phyloP scores from a whole-genome alignment of 2,113 vertebrate species.

The Phalacrocorax carbo region DNA sequence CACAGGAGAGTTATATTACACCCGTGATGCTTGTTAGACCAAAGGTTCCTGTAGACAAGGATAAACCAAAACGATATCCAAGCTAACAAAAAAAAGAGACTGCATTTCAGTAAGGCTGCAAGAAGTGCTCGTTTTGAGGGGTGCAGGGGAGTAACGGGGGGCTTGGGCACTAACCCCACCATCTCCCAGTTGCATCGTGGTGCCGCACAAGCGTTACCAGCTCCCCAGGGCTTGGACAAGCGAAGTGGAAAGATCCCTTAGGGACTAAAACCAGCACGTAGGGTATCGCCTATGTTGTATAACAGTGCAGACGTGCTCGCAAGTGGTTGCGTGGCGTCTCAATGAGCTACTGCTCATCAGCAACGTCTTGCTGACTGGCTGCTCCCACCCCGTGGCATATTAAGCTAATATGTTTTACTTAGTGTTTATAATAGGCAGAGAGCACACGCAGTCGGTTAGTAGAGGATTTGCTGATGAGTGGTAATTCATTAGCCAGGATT shows the following conservation, averaged over 20 bases:
- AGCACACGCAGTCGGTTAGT: not conserved
- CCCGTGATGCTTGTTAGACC: not conserved
- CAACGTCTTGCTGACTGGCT: not conserved
- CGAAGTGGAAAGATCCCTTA: not conserved
- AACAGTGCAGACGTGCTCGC: not conserved
- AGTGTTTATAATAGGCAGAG: not conserved
- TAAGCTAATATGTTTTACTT: not conserved
- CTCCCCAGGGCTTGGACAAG: not conserved
- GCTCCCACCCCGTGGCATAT: not conserved
- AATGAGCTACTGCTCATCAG: not conserved
- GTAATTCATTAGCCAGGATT: not conserved
- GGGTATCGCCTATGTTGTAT: not conserved
- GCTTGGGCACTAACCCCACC: not conserved
- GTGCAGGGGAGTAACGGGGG: rapidly evolving
- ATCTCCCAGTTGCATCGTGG: rapidly evolving
- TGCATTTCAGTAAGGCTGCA: not conserved
- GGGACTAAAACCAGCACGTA: not conserved
- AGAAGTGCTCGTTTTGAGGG: not conserved
- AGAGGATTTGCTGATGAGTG: conserved; percentile 19
- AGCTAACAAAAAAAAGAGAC: not conserved
- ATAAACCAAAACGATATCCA: not conserved
- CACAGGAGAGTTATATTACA: too few species aligned
- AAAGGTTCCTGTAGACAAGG: not conserved
- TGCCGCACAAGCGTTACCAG: not conserved
- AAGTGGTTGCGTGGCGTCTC: not conserved